Evolutionary conservation across 2,113 vertebrate species (phyloP).

Genomic region (Notothenia rossii): DNA sequence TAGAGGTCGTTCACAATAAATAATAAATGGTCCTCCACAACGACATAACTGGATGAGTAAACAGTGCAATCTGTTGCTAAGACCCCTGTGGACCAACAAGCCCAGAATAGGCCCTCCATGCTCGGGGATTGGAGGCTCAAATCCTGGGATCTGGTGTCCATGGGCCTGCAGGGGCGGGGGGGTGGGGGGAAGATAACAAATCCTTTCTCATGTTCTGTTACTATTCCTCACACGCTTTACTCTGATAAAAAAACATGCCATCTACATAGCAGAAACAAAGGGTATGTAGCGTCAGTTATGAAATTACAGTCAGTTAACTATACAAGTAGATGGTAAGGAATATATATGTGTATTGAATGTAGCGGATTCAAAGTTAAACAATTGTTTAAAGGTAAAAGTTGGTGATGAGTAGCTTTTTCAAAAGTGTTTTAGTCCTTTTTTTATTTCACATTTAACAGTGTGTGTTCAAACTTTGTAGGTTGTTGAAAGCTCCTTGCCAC

Average conservation of each 20-base stretch:
- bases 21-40: conserved; percentile 61
- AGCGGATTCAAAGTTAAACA: background rate
- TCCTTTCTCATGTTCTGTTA: conserved; percentile 22
- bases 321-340: background rate
- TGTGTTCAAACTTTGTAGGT: background rate
- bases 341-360: background rate
- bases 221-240: conserved; percentile 1
- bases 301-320: background rate
- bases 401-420: background rate
- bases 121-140: conserved; percentile 79
- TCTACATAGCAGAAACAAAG: background rate
- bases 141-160: conserved; percentile 83
- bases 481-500: background rate
- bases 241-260: background rate
- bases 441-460: background rate
- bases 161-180: conserved; percentile 32
- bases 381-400: background rate
- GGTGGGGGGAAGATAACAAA: conserved; percentile 42
- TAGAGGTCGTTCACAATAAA: conserved; percentile 62
- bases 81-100: conserved; percentile 70
- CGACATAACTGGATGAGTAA: conserved; percentile 70
- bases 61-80: conserved; percentile 83
- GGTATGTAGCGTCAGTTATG: background rate
- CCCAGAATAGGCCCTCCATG: conserved; percentile 81
- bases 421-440: too few species aligned